Evolutionary conservation across 2,113 vertebrate genomes (phyloP).

Genomic region (Antechinus stuartii): DNA sequence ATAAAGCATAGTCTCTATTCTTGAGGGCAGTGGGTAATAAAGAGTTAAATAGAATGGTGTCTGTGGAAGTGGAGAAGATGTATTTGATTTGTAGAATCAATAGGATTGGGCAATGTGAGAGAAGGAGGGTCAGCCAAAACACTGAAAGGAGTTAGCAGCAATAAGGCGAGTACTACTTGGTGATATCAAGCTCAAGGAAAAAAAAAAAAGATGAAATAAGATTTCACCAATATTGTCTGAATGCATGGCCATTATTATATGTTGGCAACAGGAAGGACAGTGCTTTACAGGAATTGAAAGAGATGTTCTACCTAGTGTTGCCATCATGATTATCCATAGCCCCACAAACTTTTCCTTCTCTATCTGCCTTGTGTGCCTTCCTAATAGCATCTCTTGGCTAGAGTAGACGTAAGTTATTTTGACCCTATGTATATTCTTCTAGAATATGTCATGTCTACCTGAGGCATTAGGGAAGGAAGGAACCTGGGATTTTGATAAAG

Average conservation of each 20-base stretch:
- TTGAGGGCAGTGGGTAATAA: not conserved
- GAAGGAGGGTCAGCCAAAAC: not conserved
- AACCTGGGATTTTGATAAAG: not conserved
- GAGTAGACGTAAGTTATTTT: not conserved
- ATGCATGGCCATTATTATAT: not conserved
- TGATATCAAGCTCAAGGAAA: not conserved
- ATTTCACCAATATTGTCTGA: not conserved
- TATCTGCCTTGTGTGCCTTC: not conserved
- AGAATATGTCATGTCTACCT: not conserved
- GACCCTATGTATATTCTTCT: not conserved
- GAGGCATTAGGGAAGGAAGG: not conserved
- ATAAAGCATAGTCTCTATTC: not conserved
- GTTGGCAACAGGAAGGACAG: not conserved
- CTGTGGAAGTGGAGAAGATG: not conserved
- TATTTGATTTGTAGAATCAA: not conserved
- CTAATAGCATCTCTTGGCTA: not conserved
- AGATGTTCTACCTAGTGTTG: not conserved
- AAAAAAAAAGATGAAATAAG: not conserved
- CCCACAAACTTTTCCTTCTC: not conserved
- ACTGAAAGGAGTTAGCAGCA: not conserved
- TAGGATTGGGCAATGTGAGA: not conserved
- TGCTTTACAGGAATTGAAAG: not conserved
- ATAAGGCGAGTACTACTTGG: not conserved
- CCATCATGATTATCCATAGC: not conserved
- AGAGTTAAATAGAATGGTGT: not conserved